phyloP scores from a whole-genome alignment of 1,140 invertebrate species.

The Drosophila baimaii region DNA sequence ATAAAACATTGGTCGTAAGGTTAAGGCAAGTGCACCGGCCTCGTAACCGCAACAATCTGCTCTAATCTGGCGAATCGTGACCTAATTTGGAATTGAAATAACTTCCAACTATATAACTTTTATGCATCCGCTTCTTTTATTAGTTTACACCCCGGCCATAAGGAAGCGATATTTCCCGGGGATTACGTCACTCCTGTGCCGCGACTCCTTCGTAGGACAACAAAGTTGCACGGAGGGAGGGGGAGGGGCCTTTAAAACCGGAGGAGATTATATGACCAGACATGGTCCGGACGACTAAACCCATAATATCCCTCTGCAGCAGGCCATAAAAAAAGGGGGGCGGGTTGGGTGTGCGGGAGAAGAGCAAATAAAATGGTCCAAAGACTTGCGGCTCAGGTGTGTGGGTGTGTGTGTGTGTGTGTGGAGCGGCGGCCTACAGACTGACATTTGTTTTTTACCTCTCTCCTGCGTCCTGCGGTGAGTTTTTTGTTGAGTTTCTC shows the following conservation, averaged over 20 bases:
- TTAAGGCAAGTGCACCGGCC: slow-evolving; percentile 7
- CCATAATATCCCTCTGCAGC: slow-evolving; percentile 40
- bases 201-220: slow-evolving; percentile 27
- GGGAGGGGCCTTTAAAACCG: slow-evolving; percentile 19
- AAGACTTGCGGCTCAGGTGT: slow-evolving; percentile 40
- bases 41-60: slow-evolving; percentile 10
- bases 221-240: slow-evolving; percentile 12
- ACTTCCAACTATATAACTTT: slow-evolving; percentile 39
- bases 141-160: slow-evolving; percentile 39
- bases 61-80: slow-evolving; percentile 21
- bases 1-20: slow-evolving; percentile 2
- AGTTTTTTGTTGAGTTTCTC: neutral
- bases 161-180: slow-evolving; percentile 28
- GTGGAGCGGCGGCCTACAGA: slow-evolving; percentile 7
- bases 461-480: neutral
- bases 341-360: too few species aligned
- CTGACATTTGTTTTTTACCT: slow-evolving; percentile 37
- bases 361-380: slow-evolving; percentile 41
- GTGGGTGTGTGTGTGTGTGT: too few species aligned
- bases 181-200: slow-evolving; percentile 25
- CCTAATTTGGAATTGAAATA: slow-evolving; percentile 38
- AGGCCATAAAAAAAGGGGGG: slow-evolving; percentile 39
- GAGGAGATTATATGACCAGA: slow-evolving; percentile 31
- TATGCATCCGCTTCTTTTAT: slow-evolving; percentile 36
- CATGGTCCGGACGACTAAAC: slow-evolving; percentile 27